Evolutionary conservation across 2,113 vertebrate species (phyloP).

Genomic region (Danio rerio): GRCz12tu NC_133187.1:44373001-44373500

Average conservation of each 20-base stretch:
- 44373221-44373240: slow-evolving; percentile 25
- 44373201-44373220: background rate
- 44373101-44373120: slow-evolving; percentile 45
- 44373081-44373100: slow-evolving; percentile 43
- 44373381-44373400: background rate
- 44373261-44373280: slow-evolving; percentile 46
- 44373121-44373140: slow-evolving; percentile 58
- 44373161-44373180: slow-evolving; percentile 7
- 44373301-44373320: slow-evolving; percentile 4
- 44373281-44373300: slow-evolving; percentile 46
- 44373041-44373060: slow-evolving; percentile 38
- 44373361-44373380: slow-evolving; percentile 4
- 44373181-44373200: background rate
- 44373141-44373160: slow-evolving; percentile 51
- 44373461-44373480: background rate
- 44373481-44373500: background rate
- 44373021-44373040: slow-evolving; percentile 2
- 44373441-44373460: background rate
- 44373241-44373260: slow-evolving; percentile 45
- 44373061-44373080: slow-evolving; percentile 50
- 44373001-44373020: background rate
- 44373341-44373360: slow-evolving; percentile 29
- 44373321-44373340: slow-evolving; percentile 3
- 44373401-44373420: background rate
- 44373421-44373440: background rate